These are phyloP conservation scores for Macroteleia sp. DNA, from an alignment of 2,888 invertebrate genomes.

Conservation along the genomic window DNA sequence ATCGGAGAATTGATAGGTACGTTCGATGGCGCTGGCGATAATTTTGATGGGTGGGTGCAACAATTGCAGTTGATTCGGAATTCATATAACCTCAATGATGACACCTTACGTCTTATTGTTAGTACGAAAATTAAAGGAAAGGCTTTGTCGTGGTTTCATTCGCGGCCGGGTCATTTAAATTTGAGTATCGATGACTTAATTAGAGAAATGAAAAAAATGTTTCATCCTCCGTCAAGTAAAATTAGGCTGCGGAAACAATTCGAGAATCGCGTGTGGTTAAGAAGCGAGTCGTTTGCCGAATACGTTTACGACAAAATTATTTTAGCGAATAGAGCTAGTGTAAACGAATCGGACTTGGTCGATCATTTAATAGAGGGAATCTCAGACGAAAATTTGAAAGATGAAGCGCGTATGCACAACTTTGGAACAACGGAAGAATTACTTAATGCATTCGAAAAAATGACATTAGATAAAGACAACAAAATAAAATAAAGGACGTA, in stretches of 20 bases:
- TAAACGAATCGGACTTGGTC: slow-evolving; percentile 18
- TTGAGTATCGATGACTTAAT: slow-evolving; percentile 16
- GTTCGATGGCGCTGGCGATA: slow-evolving; percentile 14
- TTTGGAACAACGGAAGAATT: slow-evolving; percentile 16
- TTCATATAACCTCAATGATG: slow-evolving; percentile 19
- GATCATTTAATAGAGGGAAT: slow-evolving; percentile 29
- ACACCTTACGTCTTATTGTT: slow-evolving; percentile 14
- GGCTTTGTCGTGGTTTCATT: slow-evolving; percentile 19
- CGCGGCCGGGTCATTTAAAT: slow-evolving; percentile 16
- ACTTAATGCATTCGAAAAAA: slow-evolving; percentile 30
- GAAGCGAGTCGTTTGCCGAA: slow-evolving; percentile 20
- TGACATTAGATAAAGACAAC: slow-evolving; percentile 3
- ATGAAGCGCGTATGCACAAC: slow-evolving; percentile 26
- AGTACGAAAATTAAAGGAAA: slow-evolving; percentile 28
- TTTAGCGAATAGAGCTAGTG: slow-evolving; percentile 22
- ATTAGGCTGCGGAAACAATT: slow-evolving; percentile 26
- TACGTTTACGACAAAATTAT: slow-evolving; percentile 34
- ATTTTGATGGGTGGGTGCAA: slow-evolving; percentile 30
- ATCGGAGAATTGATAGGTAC: too few relatives aligned
- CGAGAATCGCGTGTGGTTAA: slow-evolving; percentile 27
- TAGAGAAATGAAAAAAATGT: slow-evolving; percentile 17
- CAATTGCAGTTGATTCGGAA: slow-evolving; percentile 22
- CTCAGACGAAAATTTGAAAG: slow-evolving; percentile 16
- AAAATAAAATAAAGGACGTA: not conserved
- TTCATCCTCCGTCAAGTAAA: slow-evolving; percentile 15